Evolutionary conservation across 2,797 vertebrate species (phyloP).

Genomic region (Diplodus puntazzo): DNA sequence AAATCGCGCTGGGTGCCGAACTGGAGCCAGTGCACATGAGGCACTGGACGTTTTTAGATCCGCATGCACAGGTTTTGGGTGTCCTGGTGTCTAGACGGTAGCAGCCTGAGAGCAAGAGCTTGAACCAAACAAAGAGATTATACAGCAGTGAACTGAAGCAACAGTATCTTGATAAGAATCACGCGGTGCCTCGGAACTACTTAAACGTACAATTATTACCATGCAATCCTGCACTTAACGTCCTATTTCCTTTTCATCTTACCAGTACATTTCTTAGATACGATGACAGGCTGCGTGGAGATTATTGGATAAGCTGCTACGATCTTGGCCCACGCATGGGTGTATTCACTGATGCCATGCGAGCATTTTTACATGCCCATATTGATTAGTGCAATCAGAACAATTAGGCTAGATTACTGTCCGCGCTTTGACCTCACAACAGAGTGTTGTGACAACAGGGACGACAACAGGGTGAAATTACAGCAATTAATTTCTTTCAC

Average conservation of each 20-base stretch:
- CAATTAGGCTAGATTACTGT: conserved; percentile 50
- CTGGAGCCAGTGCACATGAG: conserved; percentile 61
- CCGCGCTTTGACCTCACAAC: conserved; percentile 57
- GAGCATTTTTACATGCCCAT: conserved; percentile 36
- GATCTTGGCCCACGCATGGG: conserved; percentile 1
- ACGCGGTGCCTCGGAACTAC: neutral
- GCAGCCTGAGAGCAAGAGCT: conserved; percentile 41
- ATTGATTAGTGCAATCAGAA: conserved; percentile 60
- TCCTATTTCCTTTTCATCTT: conserved; percentile 7
- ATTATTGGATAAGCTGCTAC: conserved; percentile 14
- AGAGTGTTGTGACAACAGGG: conserved; percentile 47
- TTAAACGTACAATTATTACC: neutral
- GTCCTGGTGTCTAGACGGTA: conserved; percentile 78
- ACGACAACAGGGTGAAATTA: conserved; percentile 34
- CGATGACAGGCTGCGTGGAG: conserved; percentile 5
- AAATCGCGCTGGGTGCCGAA: conserved; percentile 56
- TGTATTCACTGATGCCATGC: conserved; percentile 39
- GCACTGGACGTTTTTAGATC: conserved; percentile 46
- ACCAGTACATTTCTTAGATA: neutral
- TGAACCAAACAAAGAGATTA: conserved; percentile 28
- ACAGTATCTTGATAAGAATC: conserved; percentile 15
- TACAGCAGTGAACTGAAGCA: conserved; percentile 2
- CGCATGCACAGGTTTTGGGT: conserved; percentile 72
- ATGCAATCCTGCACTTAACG: neutral
- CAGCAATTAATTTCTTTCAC: conserved; percentile 51